Base-by-base conservation (phyloP, 2,888 invertebrate genomes). In the Eupithecia abbreviata region DNA sequence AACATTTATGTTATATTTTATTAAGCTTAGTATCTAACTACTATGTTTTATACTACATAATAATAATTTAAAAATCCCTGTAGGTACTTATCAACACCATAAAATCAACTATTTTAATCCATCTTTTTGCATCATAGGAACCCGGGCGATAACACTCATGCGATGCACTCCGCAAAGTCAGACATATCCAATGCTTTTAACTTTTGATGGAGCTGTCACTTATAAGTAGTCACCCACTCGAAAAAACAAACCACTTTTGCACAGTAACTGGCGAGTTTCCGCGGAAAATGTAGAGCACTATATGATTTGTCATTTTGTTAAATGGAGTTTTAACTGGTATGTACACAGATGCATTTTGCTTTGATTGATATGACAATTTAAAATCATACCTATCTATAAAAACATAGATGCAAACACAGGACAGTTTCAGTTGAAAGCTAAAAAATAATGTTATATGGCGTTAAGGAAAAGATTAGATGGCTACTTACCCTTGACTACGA, bases 131-230 rank as follows among this genome's bases (percentile, higher is more conserved):
- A 62, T 62, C 62, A 55, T 72, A 69, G 3, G 45, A 55, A 55
- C 55, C 49, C n/a, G 12, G 30, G 43, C 41, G 76, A 81, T 81
- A 79, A 70, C 72, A 73, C 51, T 67, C n/a, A 69, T 72, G 65
- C 73, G 73, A 77, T 77, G 68, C 78, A 81, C 77, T 82, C 79
- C 75, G 72, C 80, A 78, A 78, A 75, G 45, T 78, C 66, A 73
- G 79, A 74, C 79, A 83, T 81, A 82, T 71, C 72, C 74, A 66
- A 74, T 76, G 81, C 79, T 81, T 80, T 81, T 82, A 80, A 81
- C 79, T 77, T 82, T 82, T 79, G 82, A 85, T 84, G 80, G 81
- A 80, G 73, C 78, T 81, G 82, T 84, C 82, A 80, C 77, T 81
- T 81, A 84, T 81, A 80, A 81, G 62, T 43, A 69, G 42, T 49